Base-by-base conservation (phyloP, 2,113 vertebrate genomes). In the Lagenorhynchus albirostris region DNA sequence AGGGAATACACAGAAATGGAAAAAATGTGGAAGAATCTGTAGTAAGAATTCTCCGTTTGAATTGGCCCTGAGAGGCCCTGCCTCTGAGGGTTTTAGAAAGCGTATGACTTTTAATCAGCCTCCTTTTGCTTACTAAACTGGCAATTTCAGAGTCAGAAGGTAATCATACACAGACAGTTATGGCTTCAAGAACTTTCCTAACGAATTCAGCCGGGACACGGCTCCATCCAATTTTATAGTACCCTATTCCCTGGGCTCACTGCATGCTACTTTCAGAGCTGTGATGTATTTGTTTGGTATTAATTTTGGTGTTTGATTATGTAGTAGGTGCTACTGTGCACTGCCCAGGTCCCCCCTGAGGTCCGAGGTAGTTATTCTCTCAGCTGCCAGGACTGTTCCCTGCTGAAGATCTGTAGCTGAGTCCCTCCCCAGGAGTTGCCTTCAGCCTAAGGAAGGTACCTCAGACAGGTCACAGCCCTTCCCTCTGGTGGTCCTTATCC, bases 31-130 rank as follows among this genome's bases (percentile, higher is more conserved):
- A 87, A 92, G 90, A 95, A 94, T 94, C 89, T 95, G 41, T 58
- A 86, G 29, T 63, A 96, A 96, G 96, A 97, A 97, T 94, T 96
- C 47, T 96, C 73, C 91, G 93, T 97, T 96, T 96, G 95, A 97
- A 96, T 47, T 68, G 44, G 47, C 68, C 88, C 91, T 53, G 50
- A 91, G 93, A 97, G 36, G 89, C 60, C 67, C 89, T 91, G 71
- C 77, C 77, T 96, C 62, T 74, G 62, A 93, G 77, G 50, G 89
- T 84, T 94, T 96, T 83, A 79, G 92, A 97, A 91, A 89, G 95
- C 74, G 88, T 73, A 86, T 13, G 91, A 93, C 89, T 98, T 96
- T 97, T 91, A 97, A 95, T 98, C 94, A 97, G 81, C 76, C 33
- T 94, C 77, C 89, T 96, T 97, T 97, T 73, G 77, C 94, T 98